Base-by-base conservation (phyloP, 2,888 invertebrate species). In the Troglohyphantes excavatus region DNA sequence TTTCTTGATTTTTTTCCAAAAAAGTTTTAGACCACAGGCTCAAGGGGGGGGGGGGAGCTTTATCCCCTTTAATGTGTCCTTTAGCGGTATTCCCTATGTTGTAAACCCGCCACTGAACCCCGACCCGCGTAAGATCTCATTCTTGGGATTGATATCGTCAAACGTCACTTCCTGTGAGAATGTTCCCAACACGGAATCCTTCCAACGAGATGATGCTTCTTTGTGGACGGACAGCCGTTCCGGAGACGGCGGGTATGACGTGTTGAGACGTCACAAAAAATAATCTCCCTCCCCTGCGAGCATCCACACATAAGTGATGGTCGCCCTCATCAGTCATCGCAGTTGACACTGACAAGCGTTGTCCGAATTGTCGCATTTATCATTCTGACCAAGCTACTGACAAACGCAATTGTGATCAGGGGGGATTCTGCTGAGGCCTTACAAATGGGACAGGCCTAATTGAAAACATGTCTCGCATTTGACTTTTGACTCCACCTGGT, bases 401-500 rank as follows among this genome's bases (percentile, higher is more conserved):
- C 86, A 79, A 79, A 72, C 70, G 86, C 79, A 79, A 46, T 84
- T 65, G 63, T 17, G 81, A 13, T 9, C 17, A 27, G 67, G 59
- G 68, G 72, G 17, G 79, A 61, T 43, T 85, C 61, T 53, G 26
- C 33, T 72, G 59, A 29, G 53, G 46, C 68, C 75, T 63, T 81
- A 81, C 88, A 81, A 88, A 88, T 82, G 82, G 75, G 88, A 75
- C 81, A 75, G 61, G 78, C 26, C 89, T 89, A 89, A 89, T 89
- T 83, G 89, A 89, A 89, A 89, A 76, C 89, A 89, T 76, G 83
- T 68, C 83, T 79, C 46, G 68, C 53, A 72, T 59, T 65, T 79
- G 87, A 87, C 78, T 78, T 78, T 86, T 85, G 85, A 87, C 88
- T 81, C 81, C 88, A 88, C 88, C 88, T 88, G 88, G 88, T 53